A percentile compares a stretch with the other conserved stretches of the same genome.
phyloP scores from a whole-genome alignment of 2,113 vertebrate species.

The Mixornis gularis region DNA sequence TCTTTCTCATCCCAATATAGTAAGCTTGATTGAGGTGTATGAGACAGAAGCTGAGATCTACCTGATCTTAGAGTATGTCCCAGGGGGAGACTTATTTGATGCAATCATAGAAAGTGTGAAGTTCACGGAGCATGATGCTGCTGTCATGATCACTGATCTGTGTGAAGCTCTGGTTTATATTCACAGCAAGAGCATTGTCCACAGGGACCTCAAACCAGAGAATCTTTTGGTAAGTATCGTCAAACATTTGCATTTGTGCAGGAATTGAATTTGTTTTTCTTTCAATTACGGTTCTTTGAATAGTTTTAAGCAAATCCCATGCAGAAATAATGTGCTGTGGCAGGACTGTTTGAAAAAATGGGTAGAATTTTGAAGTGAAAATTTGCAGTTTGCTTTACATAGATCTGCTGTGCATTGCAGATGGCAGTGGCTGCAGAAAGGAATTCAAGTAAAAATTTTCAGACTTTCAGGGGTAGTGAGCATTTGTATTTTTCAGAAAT shows the following conservation, averaged over 20 bases:
- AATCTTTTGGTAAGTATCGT: constrained; percentile 86
- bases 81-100: constrained; percentile 93
- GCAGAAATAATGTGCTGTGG: neutral
- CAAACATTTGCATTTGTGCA: neutral
- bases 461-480: neutral
- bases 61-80: constrained; percentile 90
- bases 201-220: constrained; percentile 95
- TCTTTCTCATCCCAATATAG: constrained; percentile 88
- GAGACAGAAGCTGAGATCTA: constrained; percentile 85
- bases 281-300: neutral
- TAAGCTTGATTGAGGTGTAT: constrained; percentile 85
- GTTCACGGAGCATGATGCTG: constrained; percentile 84
- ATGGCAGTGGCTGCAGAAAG: neutral
- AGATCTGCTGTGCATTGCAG: neutral
- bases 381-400: neutral
- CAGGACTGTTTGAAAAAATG: neutral
- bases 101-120: constrained; percentile 86
- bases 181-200: constrained; percentile 88
- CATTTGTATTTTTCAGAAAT: neutral
- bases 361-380: neutral
- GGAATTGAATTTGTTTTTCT: neutral
- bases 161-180: constrained; percentile 89
- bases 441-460: neutral
- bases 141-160: constrained; percentile 86
- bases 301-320: neutral